Evolutionary conservation across 2,888 invertebrate genomes (phyloP).

Genomic region (Perdita meconis): DNA sequence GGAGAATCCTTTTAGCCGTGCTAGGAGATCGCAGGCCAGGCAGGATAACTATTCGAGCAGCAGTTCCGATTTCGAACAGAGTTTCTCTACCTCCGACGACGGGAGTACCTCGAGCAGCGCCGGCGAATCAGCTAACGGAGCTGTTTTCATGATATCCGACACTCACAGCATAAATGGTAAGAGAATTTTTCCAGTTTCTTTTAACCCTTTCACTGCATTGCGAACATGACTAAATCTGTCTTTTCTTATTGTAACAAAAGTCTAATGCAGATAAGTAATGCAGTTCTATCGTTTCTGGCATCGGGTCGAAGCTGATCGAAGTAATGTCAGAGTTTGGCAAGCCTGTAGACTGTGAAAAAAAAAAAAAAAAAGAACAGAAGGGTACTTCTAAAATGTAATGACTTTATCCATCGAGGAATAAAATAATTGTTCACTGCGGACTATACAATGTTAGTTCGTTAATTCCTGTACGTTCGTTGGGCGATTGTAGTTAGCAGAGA

Average conservation of each 20-base stretch:
- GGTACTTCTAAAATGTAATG: background rate
- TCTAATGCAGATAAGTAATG: background rate
- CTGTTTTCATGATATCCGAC: constrained; percentile 78
- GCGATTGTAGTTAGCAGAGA: constrained; percentile 5
- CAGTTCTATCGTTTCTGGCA: background rate
- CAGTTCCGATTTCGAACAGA: constrained; percentile 72
- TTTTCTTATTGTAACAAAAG: constrained; percentile 1
- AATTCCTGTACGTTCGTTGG: background rate
- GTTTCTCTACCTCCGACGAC: constrained; percentile 57
- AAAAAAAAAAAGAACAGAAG: background rate
- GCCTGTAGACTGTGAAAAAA: background rate
- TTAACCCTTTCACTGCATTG: constrained; percentile 22
- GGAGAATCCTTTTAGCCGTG: constrained; percentile 86
- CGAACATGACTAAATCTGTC: background rate
- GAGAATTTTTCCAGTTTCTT: constrained; percentile 1
- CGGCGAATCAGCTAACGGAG: constrained; percentile 71
- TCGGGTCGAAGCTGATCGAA: background rate
- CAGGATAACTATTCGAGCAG: constrained; percentile 70
- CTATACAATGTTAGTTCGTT: background rate
- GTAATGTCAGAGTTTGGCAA: background rate
- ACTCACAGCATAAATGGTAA: constrained; percentile 82
- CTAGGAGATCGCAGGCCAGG: constrained; percentile 65
- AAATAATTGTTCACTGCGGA: background rate
- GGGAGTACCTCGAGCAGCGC: constrained; percentile 60
- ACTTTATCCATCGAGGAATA: background rate